Percentiles rank a stretch among this genome's conserved stretches.
These are phyloP conservation scores for Rhombomys opimus DNA, from an alignment of 2,113 vertebrate genomes.

Conservation along the genomic window DNA sequence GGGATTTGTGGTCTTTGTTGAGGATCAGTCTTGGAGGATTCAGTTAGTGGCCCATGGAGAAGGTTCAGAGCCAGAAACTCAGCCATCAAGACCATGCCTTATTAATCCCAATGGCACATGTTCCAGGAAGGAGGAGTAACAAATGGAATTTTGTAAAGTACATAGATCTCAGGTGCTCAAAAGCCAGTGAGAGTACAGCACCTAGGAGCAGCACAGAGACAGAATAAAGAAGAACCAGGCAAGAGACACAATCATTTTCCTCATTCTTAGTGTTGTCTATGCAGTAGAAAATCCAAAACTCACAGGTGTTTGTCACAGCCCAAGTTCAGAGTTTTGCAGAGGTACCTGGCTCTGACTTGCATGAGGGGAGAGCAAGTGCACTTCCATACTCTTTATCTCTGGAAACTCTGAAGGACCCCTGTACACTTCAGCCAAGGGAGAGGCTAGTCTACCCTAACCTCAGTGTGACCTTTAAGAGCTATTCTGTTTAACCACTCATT, in stretches of 20 bases:
- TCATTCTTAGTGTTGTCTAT: background rate
- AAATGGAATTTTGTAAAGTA: background rate
- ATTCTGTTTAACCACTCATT: background rate
- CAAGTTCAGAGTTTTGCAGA: background rate
- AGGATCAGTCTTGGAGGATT: background rate
- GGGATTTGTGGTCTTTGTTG: background rate
- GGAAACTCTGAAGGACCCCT: accelerated
- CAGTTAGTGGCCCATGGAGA: background rate
- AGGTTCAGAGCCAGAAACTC: background rate
- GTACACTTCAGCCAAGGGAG: background rate
- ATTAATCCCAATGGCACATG: too few relatives aligned
- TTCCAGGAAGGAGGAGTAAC: background rate
- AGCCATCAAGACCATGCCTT: background rate
- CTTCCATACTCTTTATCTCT: background rate
- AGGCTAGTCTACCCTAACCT: background rate
- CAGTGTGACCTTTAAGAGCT: background rate
- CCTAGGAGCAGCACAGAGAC: background rate
- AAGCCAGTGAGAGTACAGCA: background rate
- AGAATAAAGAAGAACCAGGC: background rate
- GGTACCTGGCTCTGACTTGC: background rate
- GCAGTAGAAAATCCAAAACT: background rate
- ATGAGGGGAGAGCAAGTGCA: background rate
- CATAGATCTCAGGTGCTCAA: background rate
- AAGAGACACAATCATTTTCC: background rate
- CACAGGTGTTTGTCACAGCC: background rate